Evolutionary conservation across 2,797 vertebrate genomes (phyloP).

Genomic region (Neosilurus mollespiculum): DNA sequence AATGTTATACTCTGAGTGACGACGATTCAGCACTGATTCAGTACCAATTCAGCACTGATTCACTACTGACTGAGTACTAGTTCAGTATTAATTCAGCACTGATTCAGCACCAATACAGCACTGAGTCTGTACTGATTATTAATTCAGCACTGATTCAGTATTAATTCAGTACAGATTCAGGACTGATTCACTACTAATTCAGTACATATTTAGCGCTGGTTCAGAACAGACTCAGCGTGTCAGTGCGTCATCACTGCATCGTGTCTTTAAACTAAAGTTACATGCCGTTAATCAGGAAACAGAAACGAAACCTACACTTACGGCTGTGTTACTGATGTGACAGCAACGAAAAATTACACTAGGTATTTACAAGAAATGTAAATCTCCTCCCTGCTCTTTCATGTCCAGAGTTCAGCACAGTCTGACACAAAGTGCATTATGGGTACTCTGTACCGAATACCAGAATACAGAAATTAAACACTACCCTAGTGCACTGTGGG

Average conservation of each 20-base stretch:
- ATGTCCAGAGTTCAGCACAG: constrained; percentile 10
- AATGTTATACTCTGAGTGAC: neutral
- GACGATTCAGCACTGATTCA: neutral
- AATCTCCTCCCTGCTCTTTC: neutral
- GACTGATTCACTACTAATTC: neutral
- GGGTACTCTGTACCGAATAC: neutral
- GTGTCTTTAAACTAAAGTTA: constrained; percentile 14
- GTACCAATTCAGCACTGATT: too few species aligned
- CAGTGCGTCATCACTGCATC: neutral
- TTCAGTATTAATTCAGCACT: neutral
- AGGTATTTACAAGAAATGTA: constrained; percentile 32
- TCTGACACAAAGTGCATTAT: constrained; percentile 6
- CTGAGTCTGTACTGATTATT: neutral
- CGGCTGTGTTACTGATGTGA: constrained; percentile 20
- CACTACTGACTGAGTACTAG: too few species aligned
- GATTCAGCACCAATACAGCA: too few species aligned
- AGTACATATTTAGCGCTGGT: neutral
- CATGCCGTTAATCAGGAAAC: constrained; percentile 13
- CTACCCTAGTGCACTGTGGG: neutral
- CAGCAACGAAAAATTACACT: neutral
- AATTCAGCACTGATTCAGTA: neutral
- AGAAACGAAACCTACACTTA: constrained; percentile 7
- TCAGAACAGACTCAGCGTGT: neutral
- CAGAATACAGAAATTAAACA: neutral
- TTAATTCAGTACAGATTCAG: neutral